These are phyloP conservation scores for Chroicocephalus ridibundus DNA, from an alignment of 2,113 vertebrate genomes.

Conservation along the genomic window DNA sequence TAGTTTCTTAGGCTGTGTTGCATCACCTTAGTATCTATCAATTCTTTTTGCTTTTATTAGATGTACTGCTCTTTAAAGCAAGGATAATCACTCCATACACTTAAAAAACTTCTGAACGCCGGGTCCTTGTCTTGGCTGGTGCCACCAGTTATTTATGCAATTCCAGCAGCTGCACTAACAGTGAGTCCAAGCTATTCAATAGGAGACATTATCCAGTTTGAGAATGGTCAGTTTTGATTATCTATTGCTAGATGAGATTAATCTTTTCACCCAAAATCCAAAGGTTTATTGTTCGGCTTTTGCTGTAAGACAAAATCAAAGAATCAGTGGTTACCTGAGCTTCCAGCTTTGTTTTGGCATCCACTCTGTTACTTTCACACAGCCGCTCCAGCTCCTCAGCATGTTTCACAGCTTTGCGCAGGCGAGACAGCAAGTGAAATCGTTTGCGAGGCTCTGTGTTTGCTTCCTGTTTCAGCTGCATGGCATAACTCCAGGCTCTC, in stretches of 20 bases:
- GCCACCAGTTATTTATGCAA: background rate
- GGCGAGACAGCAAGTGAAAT: slow-evolving; percentile 90
- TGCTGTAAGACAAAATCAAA: background rate
- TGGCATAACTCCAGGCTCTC: slow-evolving; percentile 97
- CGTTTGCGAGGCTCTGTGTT: slow-evolving; percentile 96
- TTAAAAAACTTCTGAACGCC: background rate
- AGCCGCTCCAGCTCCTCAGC: slow-evolving; percentile 91
- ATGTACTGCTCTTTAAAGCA: background rate
- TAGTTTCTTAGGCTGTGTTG: background rate
- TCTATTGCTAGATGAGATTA: background rate
- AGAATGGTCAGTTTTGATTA: background rate
- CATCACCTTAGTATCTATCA: background rate
- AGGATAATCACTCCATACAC: background rate
- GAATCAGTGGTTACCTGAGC: slow-evolving; percentile 82
- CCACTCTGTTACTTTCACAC: slow-evolving; percentile 91
- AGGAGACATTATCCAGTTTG: background rate
- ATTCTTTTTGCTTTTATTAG: background rate
- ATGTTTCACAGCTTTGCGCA: slow-evolving; percentile 94
- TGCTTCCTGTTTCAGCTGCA: slow-evolving; percentile 98
- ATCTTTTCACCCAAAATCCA: background rate
- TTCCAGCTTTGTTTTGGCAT: slow-evolving; percentile 97
- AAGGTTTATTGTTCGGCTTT: background rate
- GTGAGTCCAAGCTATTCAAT: background rate
- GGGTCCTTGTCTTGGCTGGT: background rate
- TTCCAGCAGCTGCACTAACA: background rate